Evolutionary conservation across 2,113 vertebrate genomes (phyloP).

Genomic region (Calidris pugnax): DNA sequence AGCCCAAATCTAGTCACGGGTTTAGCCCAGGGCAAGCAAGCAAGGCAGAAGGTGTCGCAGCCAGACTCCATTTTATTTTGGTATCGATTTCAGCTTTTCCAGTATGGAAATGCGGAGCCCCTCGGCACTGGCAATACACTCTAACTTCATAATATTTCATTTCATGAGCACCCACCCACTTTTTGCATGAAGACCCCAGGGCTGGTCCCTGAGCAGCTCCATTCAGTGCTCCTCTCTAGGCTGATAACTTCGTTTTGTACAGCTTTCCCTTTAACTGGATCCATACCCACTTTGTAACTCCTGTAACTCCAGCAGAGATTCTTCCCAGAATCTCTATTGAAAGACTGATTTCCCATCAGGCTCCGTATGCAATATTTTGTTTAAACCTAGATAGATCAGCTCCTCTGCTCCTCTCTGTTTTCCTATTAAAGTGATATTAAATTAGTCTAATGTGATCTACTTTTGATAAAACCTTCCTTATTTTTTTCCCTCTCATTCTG

Average conservation of each 20-base stretch:
- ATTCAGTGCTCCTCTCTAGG: neutral
- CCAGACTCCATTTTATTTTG: neutral
- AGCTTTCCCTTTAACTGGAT: neutral
- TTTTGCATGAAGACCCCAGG: neutral
- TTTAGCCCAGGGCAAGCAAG: neutral
- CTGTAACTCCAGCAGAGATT: neutral
- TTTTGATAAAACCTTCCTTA: constrained; percentile 18
- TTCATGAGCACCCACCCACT: neutral
- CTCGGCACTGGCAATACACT: neutral
- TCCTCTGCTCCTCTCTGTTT: constrained; percentile 48
- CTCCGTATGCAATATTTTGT: constrained; percentile 22
- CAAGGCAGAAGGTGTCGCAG: accelerated
- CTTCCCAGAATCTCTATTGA: neutral
- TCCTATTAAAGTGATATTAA: constrained; percentile 47
- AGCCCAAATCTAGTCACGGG: neutral
- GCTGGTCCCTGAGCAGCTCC: neutral
- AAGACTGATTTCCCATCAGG: constrained; percentile 41
- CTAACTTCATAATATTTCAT: neutral
- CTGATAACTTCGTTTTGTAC: neutral
- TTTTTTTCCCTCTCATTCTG: neutral
- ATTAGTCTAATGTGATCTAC: constrained; percentile 51
- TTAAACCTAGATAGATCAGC: constrained; percentile 33
- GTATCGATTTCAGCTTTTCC: neutral
- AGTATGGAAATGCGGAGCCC: neutral
- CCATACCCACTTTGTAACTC: neutral